phyloP scores from a whole-genome alignment of 2,113 vertebrate species.

The Micromys minutus region DNA sequence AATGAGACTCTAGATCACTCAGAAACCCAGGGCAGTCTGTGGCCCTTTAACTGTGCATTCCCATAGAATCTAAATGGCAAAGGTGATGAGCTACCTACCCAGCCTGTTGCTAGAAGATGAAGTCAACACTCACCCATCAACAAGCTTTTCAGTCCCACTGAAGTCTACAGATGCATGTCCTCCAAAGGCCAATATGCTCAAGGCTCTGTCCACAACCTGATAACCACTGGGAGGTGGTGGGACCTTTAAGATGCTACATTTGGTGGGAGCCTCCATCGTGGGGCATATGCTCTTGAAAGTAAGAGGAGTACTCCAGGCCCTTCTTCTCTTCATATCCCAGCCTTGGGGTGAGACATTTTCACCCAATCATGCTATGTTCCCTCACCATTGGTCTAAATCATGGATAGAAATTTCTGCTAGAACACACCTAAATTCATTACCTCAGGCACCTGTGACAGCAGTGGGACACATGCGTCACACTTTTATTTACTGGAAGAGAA shows the following conservation, averaged over 20 bases:
- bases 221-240: not conserved
- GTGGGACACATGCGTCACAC: not conserved
- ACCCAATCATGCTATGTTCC: not conserved
- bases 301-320: not conserved
- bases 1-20: accelerated
- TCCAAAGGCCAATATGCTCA: not conserved
- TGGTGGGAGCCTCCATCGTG: not conserved
- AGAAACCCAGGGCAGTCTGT: accelerated
- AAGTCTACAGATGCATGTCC: not conserved
- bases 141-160: not conserved
- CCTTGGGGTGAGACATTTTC: not conserved
- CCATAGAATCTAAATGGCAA: accelerated
- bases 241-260: too few species aligned
- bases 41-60: too few species aligned
- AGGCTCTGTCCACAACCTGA: not conserved
- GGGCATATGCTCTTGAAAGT: not conserved
- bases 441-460: not conserved
- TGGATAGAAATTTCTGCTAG: not conserved
- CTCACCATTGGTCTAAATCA: not conserved
- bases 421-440: not conserved
- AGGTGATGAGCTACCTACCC: not conserved
- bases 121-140: not conserved
- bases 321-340: not conserved
- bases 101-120: not conserved
- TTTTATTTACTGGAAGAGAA: not conserved